Base-by-base conservation (phyloP, 2,113 vertebrate genomes). In the Pygoscelis adeliae region DNA sequence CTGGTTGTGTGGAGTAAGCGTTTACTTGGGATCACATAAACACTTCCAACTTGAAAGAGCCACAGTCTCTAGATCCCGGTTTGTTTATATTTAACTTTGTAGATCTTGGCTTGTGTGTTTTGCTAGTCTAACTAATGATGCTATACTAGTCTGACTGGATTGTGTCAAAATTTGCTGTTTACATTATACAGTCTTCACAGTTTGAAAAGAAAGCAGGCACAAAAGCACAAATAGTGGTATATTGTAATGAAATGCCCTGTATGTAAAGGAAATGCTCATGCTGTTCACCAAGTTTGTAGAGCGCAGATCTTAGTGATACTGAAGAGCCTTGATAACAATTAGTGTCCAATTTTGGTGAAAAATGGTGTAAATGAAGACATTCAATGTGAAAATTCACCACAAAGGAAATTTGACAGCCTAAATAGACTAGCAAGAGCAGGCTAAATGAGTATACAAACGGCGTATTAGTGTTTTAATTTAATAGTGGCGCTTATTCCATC, bases 81-180 rank as follows among this genome's bases (percentile, higher is more conserved):
- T 90, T 96, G 92, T 89, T 94, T 96, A 80, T 67, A 78, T 80
- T 94, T 70, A 77, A 80, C 87, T 96, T 85, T 34, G 84, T 76
- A 88, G 81, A 89, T 94, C 61, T 95, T 3, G 1, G 55, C 55
- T 76, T 63, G 62, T 77, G 32, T 78, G 90, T 92, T 96, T 91
- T 88, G 67, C 74, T 91, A 73, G 70, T 91, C 95, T 95, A 89
- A 79, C 80, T 69, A 87, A 72, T 34, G 78, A 87, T 83, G 90
- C 62, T 66, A 18, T 77, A 93, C 94, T 82, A 66, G 96, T 91
- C 83, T 44, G 53, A 96, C 95, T 90, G 66, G 93, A 89, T 95
- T n/a, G 13, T 32, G 73, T 82, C 62, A 83, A 44, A 87, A 49
- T 83, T 58, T 80, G 30, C 69, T 91, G 91, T 90, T 96, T 90